A percentile compares a stretch with the other conserved stretches of the same genome.
Evolutionary conservation across 1,140 invertebrate genomes (phyloP).

Genomic region (Holotrichia oblita): DNA sequence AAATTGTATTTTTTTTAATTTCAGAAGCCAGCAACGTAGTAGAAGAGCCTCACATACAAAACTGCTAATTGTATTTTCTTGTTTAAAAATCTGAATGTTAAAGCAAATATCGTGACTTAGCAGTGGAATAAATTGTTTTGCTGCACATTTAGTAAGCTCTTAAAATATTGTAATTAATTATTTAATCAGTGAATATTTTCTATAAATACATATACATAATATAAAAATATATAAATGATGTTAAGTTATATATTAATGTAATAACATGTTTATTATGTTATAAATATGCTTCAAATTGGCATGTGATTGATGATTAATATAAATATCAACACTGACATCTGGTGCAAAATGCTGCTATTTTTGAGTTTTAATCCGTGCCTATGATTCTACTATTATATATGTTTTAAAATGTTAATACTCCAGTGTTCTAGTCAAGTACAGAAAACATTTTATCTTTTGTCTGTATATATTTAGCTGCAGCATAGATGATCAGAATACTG

Average conservation of each 20-base stretch:
- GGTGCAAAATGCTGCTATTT: conserved; percentile 30
- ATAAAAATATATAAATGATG: conserved; percentile 37
- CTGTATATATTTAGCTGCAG: conserved; percentile 33
- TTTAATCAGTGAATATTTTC: conserved; percentile 40
- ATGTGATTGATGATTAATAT: conserved; percentile 37
- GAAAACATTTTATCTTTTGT: conserved; percentile 11
- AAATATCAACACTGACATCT: conserved; percentile 8
- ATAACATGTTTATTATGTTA: conserved; percentile 41
- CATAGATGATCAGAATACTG: conserved; percentile 23
- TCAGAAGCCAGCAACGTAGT: conserved; percentile 42
- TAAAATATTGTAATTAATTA: conserved; percentile 39
- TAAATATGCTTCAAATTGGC: conserved; percentile 37
- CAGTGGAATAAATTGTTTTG: conserved; percentile 41
- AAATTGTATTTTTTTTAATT: conserved; percentile 19
- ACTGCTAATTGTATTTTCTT: conserved; percentile 40
- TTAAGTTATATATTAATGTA: conserved; percentile 40
- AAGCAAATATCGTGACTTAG: conserved; percentile 43
- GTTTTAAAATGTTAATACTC: conserved; percentile 8
- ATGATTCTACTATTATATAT: background rate
- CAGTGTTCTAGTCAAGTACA: conserved; percentile 20
- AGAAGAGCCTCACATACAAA: conserved; percentile 42
- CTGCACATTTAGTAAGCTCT: conserved; percentile 41
- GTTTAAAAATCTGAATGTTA: conserved; percentile 40
- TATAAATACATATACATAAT: conserved; percentile 25
- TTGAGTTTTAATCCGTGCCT: conserved; percentile 28